Conservation (phyloP, 1,140 invertebrate species). For the Drosophila kanapiae region DNA sequence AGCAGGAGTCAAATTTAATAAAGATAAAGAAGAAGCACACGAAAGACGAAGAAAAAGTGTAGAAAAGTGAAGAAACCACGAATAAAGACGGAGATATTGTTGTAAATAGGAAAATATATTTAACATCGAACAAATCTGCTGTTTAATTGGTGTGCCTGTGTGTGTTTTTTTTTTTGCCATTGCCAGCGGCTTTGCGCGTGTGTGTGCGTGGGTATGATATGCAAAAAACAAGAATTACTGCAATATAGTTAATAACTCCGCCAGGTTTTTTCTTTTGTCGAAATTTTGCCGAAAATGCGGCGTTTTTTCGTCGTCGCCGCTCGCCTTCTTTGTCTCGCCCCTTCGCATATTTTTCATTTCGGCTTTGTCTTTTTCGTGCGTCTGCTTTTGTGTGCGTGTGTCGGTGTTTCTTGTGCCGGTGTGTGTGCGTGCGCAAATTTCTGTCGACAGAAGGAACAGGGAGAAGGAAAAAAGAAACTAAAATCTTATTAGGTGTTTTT, state of each 20-base stretch:
- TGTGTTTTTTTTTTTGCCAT: slow-evolving; percentile 6
- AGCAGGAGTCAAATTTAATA: slow-evolving; percentile 28
- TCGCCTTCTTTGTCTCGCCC: slow-evolving; percentile 47
- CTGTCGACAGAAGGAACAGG: slow-evolving; percentile 7
- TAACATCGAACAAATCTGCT: background rate
- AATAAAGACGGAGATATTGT: background rate
- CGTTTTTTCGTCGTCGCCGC: slow-evolving; percentile 20
- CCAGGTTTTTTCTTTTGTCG: slow-evolving; percentile 3
- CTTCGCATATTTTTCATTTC: slow-evolving; percentile 28
- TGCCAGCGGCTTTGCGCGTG: background rate
- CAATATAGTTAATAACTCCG: slow-evolving; percentile 1
- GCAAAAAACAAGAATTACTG: slow-evolving; percentile 16
- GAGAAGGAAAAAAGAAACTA: slow-evolving; percentile 17
- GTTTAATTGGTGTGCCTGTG: slow-evolving; percentile 8
- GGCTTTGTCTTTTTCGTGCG: slow-evolving; percentile 56
- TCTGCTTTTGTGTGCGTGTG: slow-evolving; percentile 27
- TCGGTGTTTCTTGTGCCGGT: slow-evolving; percentile 13
- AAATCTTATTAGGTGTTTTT: slow-evolving; percentile 44
- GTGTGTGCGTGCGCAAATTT: slow-evolving; percentile 18
- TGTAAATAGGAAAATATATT: background rate
- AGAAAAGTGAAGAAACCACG: background rate
- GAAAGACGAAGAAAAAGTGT: background rate
- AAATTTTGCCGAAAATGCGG: slow-evolving; percentile 18
- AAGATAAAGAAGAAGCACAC: slow-evolving; percentile 4
- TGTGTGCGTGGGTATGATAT: slow-evolving; percentile 22